Evolutionary conservation across 2,113 vertebrate species (phyloP).

Genomic region (Dipodomys ordii): DNA sequence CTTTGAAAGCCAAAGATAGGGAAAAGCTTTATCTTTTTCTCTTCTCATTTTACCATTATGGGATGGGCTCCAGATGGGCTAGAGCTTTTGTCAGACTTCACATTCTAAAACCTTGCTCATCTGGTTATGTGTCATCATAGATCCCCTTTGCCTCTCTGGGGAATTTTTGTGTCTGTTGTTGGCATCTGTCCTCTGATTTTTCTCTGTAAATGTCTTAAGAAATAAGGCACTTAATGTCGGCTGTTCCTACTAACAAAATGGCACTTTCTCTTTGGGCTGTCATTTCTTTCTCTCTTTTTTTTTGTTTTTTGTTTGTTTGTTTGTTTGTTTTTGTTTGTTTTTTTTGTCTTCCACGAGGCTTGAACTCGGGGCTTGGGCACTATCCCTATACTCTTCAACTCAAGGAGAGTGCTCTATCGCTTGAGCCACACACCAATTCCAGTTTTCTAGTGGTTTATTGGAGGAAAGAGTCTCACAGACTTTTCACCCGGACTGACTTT

Average conservation of each 20-base stretch:
- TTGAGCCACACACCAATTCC: too few species aligned
- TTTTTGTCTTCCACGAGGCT: too few species aligned
- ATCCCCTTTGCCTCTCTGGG: slow-evolving; percentile 76
- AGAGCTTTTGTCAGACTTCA: slow-evolving; percentile 66
- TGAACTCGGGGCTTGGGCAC: too few species aligned
- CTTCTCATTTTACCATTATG: slow-evolving; percentile 43
- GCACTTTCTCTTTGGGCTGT: slow-evolving; percentile 63
- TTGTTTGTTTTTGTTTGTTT: too few species aligned
- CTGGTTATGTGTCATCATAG: slow-evolving; percentile 74
- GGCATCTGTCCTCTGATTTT: slow-evolving; percentile 81
- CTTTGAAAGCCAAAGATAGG: not conserved
- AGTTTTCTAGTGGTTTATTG: too few species aligned
- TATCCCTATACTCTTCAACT: too few species aligned
- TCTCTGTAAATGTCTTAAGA: slow-evolving; percentile 77
- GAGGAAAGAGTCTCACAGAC: too few species aligned
- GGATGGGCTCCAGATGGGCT: slow-evolving; percentile 63
- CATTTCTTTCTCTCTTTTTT: slow-evolving; percentile 31
- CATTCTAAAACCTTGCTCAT: slow-evolving; percentile 79
- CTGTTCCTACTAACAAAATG: slow-evolving; percentile 75
- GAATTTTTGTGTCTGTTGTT: slow-evolving; percentile 75
- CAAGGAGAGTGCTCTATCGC: too few species aligned
- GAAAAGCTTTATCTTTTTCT: slow-evolving; percentile 33
- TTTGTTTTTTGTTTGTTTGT: too few species aligned
- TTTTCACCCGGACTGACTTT: too few species aligned
- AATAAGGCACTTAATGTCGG: slow-evolving; percentile 75